Base-by-base conservation (phyloP, 2,888 invertebrate species). In the Leptopilina myrica region DNA sequence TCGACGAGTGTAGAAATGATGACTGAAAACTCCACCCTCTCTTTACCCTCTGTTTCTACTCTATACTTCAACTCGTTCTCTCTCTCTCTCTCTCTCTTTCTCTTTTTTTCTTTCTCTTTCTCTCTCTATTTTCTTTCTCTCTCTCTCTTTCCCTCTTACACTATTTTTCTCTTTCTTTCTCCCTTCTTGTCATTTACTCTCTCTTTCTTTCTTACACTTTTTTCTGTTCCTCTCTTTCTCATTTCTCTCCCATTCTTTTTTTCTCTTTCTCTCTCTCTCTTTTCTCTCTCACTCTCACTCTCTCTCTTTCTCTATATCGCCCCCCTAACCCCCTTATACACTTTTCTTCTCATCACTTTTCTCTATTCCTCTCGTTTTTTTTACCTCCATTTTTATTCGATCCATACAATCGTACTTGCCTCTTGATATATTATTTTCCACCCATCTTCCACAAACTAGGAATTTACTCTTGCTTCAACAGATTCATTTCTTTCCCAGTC, bases 221-320 rank as follows among this genome's bases (percentile, higher is more conserved):
- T 46, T 33, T 33, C 40, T 46, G 65, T 77, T 79, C 5, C 20
- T 56, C 65, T 40, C 65, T 2, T 3, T 33, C 33, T 33, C 33
- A 1, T 4, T 33, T 33, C 33, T 33, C 33, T 33, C 33, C 3
- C 3, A 33, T 69, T 80, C 66, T 46, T 77, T n/a, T 15, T 62
- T 76, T 81, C 77, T 82, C 76, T 67, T 79, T 66, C 40, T 64
- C 69, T 59, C 76, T 82, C 78, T 82, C 76, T 65, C 80, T 66
- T 20, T 1, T 20, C 20, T 20, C 20, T 20, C 20, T 20, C 20
- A 20, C 75, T 80, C 66, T 46, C 76, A 12, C n/a, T 62, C 76
- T 80, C 77, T 82, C 76, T 67, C 79, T 67, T 33, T 64, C 66
- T 62, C 76, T 82, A 77, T 82, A 75, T 65, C 80, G 33, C 64